Percentiles rank a stretch among this genome's conserved stretches.
Conservation (phyloP, 2,797 vertebrate genomes). For the Pterois miles region DNA sequence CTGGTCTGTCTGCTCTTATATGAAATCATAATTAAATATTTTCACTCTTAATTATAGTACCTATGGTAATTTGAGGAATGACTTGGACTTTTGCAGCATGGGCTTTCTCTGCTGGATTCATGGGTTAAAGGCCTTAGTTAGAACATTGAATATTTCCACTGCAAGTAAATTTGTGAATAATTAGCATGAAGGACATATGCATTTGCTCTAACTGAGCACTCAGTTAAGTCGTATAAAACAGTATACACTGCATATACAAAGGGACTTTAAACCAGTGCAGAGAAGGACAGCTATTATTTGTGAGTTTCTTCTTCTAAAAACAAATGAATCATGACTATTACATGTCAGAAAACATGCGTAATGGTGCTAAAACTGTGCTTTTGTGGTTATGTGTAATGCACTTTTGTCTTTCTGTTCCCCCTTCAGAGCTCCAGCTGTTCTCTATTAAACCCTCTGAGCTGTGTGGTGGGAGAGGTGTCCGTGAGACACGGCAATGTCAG, state of each 20-base stretch:
- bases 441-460: constrained; percentile 67
- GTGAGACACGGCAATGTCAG: constrained; percentile 73
- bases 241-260: neutral
- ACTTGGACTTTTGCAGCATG: neutral
- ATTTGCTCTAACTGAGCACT: neutral
- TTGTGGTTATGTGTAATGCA: neutral
- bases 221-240: neutral
- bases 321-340: neutral
- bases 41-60: neutral
- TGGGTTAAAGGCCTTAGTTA: neutral
- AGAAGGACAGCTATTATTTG: neutral
- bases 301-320: neutral
- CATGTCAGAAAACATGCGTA: neutral
- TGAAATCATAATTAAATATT: too few relatives aligned
- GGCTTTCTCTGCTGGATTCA: neutral
- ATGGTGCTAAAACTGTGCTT: neutral
- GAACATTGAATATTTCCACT: neutral
- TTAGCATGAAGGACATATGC: neutral
- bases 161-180: neutral
- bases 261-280: neutral
- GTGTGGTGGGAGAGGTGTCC: constrained; percentile 82
- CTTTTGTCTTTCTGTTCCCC: constrained; percentile 13
- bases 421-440: constrained; percentile 76
- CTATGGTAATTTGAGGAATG: neutral
- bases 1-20: too few relatives aligned